Evolutionary conservation across 2,888 invertebrate genomes (phyloP), one percentile per base, ranked within the genome.

Genomic region (Hermaeophaga mercurialis): DNA sequence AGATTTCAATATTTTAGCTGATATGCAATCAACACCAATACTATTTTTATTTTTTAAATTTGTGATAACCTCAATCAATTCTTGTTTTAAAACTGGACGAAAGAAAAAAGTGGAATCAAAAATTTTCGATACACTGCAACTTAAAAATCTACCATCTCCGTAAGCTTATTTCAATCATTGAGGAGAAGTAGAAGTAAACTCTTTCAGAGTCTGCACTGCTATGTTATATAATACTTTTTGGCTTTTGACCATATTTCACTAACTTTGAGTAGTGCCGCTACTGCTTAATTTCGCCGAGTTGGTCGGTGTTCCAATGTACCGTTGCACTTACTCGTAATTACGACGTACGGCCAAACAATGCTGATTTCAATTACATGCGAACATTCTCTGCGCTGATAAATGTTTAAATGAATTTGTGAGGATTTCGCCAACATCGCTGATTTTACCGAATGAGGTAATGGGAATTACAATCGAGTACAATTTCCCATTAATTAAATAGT

Each of bases 331-430:
- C 22, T 24, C 24, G 43, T 43, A 43, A 43, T 43, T 43, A 43
- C 43, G 43, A 43, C 24, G 43, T 24, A 43, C 43, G 12, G 12
- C 43, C 43, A 43, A 43, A 43, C 43, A 43, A 43, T 43, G 43
- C 43, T 43, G 43, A 43, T 43, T 43, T 24, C 43, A 43, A 43
- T 43, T 43, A 43, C 22, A 43, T 26, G 43, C 43, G 43, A 43
- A 43, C 24, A 43, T 43, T 43, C 43, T 43, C 41, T 24, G n/a
- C 19, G 31, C 31, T 31, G 31, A 36, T 36, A 36, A 36, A 36
- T 36, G 36, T 24, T 43, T 43, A 43, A 43, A 43, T 24, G 43
- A 43, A 43, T 43, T 43, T 43, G 12, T 9, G 43, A 12, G 43
- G 24, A 43, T 24, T 43, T 41, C 41, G 41, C 41, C 41, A 22